Evolutionary conservation across 2,113 vertebrate genomes (phyloP), one percentile per base, ranked within the genome.

Genomic region (Atlantisia rogersi): DNA sequence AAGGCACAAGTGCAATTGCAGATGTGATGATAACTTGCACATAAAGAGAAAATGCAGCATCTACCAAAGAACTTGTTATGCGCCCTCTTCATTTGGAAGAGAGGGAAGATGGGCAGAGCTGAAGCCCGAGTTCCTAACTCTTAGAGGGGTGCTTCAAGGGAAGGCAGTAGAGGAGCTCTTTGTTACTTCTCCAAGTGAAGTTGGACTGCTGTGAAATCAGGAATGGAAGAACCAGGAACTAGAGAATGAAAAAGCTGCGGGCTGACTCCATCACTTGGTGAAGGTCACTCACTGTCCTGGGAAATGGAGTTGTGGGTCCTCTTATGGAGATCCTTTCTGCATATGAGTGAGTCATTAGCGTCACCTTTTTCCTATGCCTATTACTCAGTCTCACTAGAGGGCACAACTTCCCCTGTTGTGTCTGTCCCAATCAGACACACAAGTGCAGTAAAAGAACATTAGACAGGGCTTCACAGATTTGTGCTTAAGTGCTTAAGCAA

Each of bases 311-410:
- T 84, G 20, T 56, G 50, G 8, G 17, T 69, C 29, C 22, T 60
- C 26, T 52, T 42, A 46, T 0, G 0, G 20, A 53, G 8, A 3
- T 4, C 0, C 0, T 64, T 46, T 52, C 40, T 62, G 7, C 24
- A 2, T 14, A 11, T 18, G 16, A 56, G 31, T 18, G 16, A 56
- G 31, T 69, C 56, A 37, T 3, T 42, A 11, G 4, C 29, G 32
- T 14, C 3, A 50, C 29, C 32, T 50, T 46, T 60, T 73, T 77
- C 42, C 31, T 64, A 2, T 40, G 28, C 4, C 21, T 64, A 8
- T 53, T 82, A 67, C 40, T 89, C 44, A 82, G 18, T 8, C 29
- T 53, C 28, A 28, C 20, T 32, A 25, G 37, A 92, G 21, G 13
- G 12, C 68, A 80, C n/a, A 50, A 7, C 29, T 80, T 59, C 19